Evolutionary conservation across 1,140 invertebrate species (phyloP).

Genomic region (Drosophila novamexicana): DNA sequence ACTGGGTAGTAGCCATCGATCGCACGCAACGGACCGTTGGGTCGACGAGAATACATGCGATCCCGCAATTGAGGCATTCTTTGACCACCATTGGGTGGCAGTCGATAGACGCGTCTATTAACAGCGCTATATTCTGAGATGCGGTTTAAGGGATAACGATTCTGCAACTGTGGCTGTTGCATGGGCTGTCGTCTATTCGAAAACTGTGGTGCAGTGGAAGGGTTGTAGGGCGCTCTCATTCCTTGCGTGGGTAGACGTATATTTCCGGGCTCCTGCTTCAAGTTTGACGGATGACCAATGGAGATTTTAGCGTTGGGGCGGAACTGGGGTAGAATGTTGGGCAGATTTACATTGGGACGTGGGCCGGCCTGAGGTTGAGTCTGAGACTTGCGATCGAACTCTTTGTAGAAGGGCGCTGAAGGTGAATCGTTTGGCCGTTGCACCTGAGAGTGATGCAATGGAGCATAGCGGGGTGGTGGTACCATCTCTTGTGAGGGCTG

Average conservation of each 20-base stretch:
- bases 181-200: constrained; percentile 47
- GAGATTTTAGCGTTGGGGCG: constrained; percentile 88
- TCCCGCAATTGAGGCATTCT: constrained; percentile 59
- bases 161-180: constrained; percentile 45
- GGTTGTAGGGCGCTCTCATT: constrained; percentile 68
- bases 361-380: constrained; percentile 70
- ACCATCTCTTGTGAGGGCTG: constrained; percentile 68
- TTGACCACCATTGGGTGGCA: constrained; percentile 61
- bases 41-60: constrained; percentile 59
- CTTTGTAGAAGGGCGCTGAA: constrained; percentile 77
- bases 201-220: constrained; percentile 76
- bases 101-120: constrained; percentile 75
- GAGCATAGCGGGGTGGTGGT: constrained; percentile 69
- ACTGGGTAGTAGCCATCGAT: constrained; percentile 59
- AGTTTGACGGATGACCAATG: constrained; percentile 84
- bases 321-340: constrained; percentile 90
- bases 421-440: constrained; percentile 72
- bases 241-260: constrained; percentile 76
- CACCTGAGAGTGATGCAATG: constrained; percentile 41
- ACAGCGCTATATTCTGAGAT: constrained; percentile 55
- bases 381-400: constrained; percentile 78
- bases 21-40: constrained; percentile 45
- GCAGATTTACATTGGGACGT: constrained; percentile 85
- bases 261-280: constrained; percentile 79
- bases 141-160: constrained; percentile 73